These are phyloP conservation scores for Eubucco bourcierii DNA, from an alignment of 2,113 vertebrate species.

Conservation along the genomic window DNA sequence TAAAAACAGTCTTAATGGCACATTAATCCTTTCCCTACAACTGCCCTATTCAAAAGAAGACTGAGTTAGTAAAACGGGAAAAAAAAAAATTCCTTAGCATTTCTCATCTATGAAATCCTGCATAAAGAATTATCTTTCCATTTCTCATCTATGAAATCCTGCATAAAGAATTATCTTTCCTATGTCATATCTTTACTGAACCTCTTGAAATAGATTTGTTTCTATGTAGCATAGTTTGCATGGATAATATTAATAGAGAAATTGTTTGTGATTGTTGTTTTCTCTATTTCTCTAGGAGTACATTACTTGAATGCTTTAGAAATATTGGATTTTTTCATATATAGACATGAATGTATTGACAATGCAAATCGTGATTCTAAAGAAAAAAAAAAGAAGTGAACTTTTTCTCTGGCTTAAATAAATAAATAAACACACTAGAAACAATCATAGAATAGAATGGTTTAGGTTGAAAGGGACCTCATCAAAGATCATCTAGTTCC, in stretches of 20 bases:
- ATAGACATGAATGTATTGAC: not conserved
- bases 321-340: not conserved
- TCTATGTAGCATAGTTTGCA: not conserved
- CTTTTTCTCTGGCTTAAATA: not conserved
- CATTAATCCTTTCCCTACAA: not conserved
- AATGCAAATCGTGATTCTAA: not conserved
- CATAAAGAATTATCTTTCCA: too few relatives aligned
- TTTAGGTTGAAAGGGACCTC: too few relatives aligned
- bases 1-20: not conserved
- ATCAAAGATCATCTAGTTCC: too few relatives aligned
- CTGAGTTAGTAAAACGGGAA: not conserved
- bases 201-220: not conserved
- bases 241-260: not conserved
- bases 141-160: not conserved
- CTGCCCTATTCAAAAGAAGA: not conserved
- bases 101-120: not conserved
- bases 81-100: not conserved
- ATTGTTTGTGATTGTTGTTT: not conserved
- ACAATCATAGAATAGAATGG: too few relatives aligned
- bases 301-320: not conserved
- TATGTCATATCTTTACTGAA: not conserved
- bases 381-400: not conserved
- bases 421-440: not conserved
- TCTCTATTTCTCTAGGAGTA: not conserved
- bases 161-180: not conserved